These are phyloP conservation scores for Trachythela sp. DNA, from an alignment of 64 coral and sea anemone genomes.

Conservation along the genomic window DNA sequence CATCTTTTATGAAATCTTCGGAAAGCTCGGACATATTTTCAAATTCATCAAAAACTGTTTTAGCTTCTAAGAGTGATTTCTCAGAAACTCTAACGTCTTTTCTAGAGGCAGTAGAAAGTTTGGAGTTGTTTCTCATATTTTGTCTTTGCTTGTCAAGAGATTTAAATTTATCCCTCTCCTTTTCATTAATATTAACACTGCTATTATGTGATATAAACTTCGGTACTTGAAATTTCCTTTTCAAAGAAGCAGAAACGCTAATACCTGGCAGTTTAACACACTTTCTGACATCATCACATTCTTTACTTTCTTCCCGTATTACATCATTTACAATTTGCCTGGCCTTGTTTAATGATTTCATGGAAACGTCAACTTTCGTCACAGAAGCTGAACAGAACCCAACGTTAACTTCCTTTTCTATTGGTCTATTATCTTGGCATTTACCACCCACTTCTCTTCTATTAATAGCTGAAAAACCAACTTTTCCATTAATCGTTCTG, in stretches of 20 bases:
- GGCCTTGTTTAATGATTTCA: neutral
- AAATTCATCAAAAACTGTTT: no score
- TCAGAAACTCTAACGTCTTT: neutral
- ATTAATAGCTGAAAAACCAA: neutral
- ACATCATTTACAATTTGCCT: neutral
- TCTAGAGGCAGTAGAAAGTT: neutral
- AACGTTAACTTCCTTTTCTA: neutral
- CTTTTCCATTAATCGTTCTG: neutral
- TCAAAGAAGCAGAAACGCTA: neutral
- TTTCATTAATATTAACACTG: neutral
- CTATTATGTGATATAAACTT: neutral
- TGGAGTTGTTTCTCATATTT: neutral
- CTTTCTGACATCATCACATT: neutral
- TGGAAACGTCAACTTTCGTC: neutral
- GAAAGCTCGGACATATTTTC: no score
- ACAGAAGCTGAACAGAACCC: neutral
- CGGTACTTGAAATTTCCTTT: neutral
- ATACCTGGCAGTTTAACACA: neutral
- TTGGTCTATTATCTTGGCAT: neutral
- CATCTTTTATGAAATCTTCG: neutral
- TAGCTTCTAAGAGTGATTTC: neutral
- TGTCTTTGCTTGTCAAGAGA: neutral
- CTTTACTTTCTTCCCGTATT: neutral
- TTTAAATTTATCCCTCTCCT: neutral
- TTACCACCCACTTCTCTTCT: neutral